Evolutionary conservation across 2,113 vertebrate species (phyloP), one percentile per base, ranked within the genome.

Genomic region (Chlamydotis undulata): DNA sequence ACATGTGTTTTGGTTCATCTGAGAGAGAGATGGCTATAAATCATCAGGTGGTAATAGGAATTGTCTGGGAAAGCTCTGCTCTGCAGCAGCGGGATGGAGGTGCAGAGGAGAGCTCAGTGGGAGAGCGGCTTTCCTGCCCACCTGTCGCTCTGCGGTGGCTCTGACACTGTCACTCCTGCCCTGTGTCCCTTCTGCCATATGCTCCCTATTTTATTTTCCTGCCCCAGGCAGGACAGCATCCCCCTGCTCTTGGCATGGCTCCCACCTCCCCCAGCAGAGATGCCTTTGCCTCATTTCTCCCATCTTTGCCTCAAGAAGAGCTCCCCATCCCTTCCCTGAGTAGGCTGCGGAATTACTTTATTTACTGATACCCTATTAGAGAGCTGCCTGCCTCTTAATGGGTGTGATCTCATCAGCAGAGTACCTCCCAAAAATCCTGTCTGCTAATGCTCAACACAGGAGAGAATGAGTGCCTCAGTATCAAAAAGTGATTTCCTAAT

Each of bases 11-110:
- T 85, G 94, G 86, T 84, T 92, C 95, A 93, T 92, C 81, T 93
- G 69, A 89, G 87, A 89, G 55, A 89, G 61, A 93, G 74, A 89
- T 64, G 90, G 22, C 83, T 79, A 61, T 96, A 96, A 95, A 96
- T 96, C 89, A 81, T 57, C 37, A 61, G 56, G 39, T 73, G 69
- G 91, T 92, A 92, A 93, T 91, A 91, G 41, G 49, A 93, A 50
- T 82, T 92, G 88, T 91, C 89, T 87, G 86, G 52, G 69, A 96
- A 94, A 82, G 43, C 83, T 96, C 31, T 76, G 37, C 77, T 75
- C 24, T 24, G 80, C 77, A 79, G 92, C 56, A n/a, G 71, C 39
- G 56, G 63, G 57, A 55, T 73, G 39, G 60, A 89, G 65, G 33
- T 2, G 3, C 68, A 93, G 79, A 61, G 57, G 19, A 84, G 49